These are phyloP conservation scores for Arvicanthis niloticus DNA, from an alignment of 2,113 vertebrate species.

Conservation along the genomic window DNA sequence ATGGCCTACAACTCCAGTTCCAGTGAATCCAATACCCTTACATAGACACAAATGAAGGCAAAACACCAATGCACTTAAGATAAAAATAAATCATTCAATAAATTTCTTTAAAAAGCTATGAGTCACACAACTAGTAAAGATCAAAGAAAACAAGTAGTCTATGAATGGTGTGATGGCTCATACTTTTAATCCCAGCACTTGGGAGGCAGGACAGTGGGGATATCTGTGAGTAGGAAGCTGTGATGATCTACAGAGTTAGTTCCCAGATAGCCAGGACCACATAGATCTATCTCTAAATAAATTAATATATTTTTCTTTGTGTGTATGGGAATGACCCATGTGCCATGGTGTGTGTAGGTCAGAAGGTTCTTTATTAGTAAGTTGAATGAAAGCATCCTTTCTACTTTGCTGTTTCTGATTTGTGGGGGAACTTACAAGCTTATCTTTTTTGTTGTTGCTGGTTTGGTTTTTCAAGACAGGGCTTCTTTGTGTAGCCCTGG, in stretches of 20 bases:
- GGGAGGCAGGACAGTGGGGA: background rate
- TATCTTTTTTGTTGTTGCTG: background rate
- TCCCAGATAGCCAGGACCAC: background rate
- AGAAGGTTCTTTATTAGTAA: background rate
- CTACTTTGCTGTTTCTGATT: background rate
- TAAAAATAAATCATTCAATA: background rate
- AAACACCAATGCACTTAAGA: background rate
- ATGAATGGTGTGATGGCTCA: background rate
- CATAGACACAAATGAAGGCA: background rate
- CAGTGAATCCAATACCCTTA: background rate
- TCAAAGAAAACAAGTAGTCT: background rate
- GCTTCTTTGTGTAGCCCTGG: too few species aligned
- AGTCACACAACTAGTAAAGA: background rate
- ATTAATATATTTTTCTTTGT: background rate
- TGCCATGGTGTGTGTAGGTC: background rate
- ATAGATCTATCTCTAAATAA: background rate
- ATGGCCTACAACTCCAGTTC: background rate
- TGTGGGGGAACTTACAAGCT: background rate
- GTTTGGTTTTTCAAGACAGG: too few species aligned
- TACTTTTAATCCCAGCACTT: background rate
- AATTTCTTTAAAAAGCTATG: background rate
- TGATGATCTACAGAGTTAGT: background rate
- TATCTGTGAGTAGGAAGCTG: background rate
- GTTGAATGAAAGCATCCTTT: background rate
- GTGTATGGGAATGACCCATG: background rate